A percentile compares a stretch with the other conserved stretches of the same genome.
phyloP scores from a whole-genome alignment of 2,797 vertebrate species.

The Chiroxiphia lanceolata region DNA sequence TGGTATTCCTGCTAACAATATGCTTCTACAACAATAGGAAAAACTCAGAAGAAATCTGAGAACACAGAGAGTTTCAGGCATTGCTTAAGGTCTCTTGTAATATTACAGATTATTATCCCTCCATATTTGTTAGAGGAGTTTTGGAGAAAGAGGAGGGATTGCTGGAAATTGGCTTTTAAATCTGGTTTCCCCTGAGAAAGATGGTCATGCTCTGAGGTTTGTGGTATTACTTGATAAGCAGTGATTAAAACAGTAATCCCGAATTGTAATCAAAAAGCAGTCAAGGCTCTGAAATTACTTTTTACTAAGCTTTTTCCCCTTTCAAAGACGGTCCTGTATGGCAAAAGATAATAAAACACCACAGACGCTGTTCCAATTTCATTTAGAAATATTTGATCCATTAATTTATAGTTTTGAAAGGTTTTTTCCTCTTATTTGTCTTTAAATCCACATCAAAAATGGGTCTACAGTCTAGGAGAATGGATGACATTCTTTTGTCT shows the following conservation, averaged over 20 bases:
- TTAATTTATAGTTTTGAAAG: conserved; percentile 9
- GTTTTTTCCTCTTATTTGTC: conserved; percentile 14
- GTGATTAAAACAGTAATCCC: conserved; percentile 66
- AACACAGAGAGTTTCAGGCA: not conserved
- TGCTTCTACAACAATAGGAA: not conserved
- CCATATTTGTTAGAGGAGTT: not conserved
- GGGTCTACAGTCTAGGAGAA: not conserved
- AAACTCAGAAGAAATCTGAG: not conserved
- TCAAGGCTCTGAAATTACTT: conserved; percentile 66
- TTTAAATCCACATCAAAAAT: not conserved
- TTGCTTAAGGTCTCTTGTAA: conserved; percentile 14
- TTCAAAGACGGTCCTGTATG: conserved; percentile 40
- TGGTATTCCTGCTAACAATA: not conserved
- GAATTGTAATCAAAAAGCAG: conserved; percentile 60
- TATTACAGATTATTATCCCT: conserved; percentile 40
- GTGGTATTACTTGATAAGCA: conserved; percentile 58
- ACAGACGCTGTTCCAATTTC: not conserved
- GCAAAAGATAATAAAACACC: conserved; percentile 42
- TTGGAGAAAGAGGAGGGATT: conserved; percentile 23
- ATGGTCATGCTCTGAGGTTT: conserved; percentile 62
- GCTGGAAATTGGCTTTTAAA: conserved; percentile 66
- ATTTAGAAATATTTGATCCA: conserved; percentile 41
- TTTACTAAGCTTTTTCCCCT: conserved; percentile 51
- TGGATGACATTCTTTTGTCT: not conserved
- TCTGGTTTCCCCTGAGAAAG: conserved; percentile 57